Evolutionary conservation across 2,797 vertebrate genomes (phyloP), one percentile per base, ranked within the genome.

Genomic region (Gadopsis bispinosus): DNA sequence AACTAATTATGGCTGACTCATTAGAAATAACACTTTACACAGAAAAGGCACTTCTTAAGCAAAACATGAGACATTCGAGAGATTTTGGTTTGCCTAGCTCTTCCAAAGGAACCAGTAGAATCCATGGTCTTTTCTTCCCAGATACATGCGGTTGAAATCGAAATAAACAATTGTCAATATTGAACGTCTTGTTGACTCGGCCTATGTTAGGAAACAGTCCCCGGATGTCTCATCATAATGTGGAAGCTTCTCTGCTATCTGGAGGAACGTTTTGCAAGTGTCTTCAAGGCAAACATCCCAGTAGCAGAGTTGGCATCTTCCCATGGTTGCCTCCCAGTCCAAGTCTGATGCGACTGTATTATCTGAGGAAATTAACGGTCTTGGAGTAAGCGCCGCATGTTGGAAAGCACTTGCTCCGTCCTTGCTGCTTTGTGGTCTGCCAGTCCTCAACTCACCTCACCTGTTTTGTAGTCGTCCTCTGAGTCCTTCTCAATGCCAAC

Each of bases 11-110:
- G 86, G 85, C 87, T 88, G 87, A 90, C 80, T 83, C 63, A 75
- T 9, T 73, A 76, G 58, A 92, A 87, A 91, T 95, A 95, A 95
- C 95, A 95, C 94, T 94, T 92, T 91, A 81, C 75, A 93, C 77
- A 43, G 77, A 81, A 85, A 95, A 95, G 93, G 92, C 93, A 95
- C 94, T 94, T 94, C 26, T 86, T 85, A 84, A 87, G 71, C 80
- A 76, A 91, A 80, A 88, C 55, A 53, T 47, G 31, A 71, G 60
- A 86, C 80, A 75, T 67, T 89, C 62, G 45, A 86, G 71, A 79
- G 70, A 55, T 69, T 92, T 94, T 93, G 91, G 91, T 89, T 92
- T 91, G 70, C 56, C 74, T 92, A 92, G 89, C 88, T 90, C 69
- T 47, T 83, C 79, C 41, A 76, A 70, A 80, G 77, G 58, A 84